Base-by-base conservation (phyloP, 2,888 invertebrate genomes). In the Aethes cnicana region DNA sequence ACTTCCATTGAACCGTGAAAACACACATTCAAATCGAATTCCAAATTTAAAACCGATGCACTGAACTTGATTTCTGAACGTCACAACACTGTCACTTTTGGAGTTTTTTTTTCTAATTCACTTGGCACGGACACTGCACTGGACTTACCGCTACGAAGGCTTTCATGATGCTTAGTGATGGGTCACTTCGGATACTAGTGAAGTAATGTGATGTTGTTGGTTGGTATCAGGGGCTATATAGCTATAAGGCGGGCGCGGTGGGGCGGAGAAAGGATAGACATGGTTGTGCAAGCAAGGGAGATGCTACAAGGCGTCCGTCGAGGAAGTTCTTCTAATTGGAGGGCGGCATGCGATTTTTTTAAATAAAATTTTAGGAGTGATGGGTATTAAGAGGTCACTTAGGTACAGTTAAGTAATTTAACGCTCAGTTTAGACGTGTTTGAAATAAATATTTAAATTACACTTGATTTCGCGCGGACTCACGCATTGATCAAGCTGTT, bases 121-220 rank as follows among this genome's bases (percentile, higher is more conserved):
- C 74, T 69, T 23, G 61, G 53, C 73, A 74, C 77, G 61, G 59
- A 59, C 77, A 76, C 72, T 61, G 39, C 81, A 81, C 84, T 79
- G 63, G 69, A 89, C 88, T 89, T 86, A 89, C 89, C 89, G 89
- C 88, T 81, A 85, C 84, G 84, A 86, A 89, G 85, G 87, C 81
- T 81, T 81, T 89, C 89, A 89, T 89, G 84, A 57, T 88, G 86
- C 72, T 76, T 83, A 77, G 78, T 82, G 80, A 76, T 82, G 80
- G 83, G 84, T 84, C 85, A 87, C 85, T 82, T 74, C 77, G 82
- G 84, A 72, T 79, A 75, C 75, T 74, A 64, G 77, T 74, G 84
- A 79, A 82, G 83, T 80, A 76, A 72, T 87, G 85, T 86, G 86
- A 75, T 81, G 81, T 56, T 66, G 68, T 57, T 64, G 74, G 76